These are phyloP conservation scores for Catamblyrhynchus diadema DNA, from an alignment of 2,797 vertebrate genomes.

Conservation along the genomic window DNA sequence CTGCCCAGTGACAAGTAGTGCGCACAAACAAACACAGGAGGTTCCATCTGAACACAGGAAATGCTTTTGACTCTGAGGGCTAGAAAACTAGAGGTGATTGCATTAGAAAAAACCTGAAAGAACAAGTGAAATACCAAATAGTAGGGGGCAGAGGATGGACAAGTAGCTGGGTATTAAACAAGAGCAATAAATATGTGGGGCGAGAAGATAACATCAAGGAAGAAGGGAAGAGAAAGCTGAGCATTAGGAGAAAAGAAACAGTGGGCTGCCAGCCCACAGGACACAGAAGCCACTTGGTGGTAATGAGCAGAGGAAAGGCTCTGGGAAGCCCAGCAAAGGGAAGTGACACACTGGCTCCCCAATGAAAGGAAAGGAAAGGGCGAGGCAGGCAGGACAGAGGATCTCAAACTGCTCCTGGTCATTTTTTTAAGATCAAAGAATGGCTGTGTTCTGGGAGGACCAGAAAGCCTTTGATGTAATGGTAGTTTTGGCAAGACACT, in stretches of 20 bases:
- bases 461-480: constrained; percentile 46
- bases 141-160: neutral
- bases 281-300: neutral
- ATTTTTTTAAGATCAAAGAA: constrained; percentile 52
- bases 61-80: neutral
- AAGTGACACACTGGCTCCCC: neutral
- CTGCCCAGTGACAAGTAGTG: neutral
- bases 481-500: constrained; percentile 38
- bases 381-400: constrained; percentile 7
- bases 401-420: neutral
- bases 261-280: neutral
- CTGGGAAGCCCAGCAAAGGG: neutral
- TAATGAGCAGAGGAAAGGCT: neutral
- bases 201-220: neutral
- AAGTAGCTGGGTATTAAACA: neutral
- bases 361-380: constrained; percentile 61
- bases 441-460: neutral
- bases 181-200: rapidly evolving
- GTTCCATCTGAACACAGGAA: neutral
- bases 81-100: neutral
- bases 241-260: neutral
- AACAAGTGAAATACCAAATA: neutral
- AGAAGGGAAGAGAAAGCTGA: neutral
- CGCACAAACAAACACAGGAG: neutral
- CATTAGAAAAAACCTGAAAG: neutral